These are phyloP conservation scores for Diarsia dahlii DNA, from an alignment of 2,888 invertebrate genomes.

Conservation along the genomic window DNA sequence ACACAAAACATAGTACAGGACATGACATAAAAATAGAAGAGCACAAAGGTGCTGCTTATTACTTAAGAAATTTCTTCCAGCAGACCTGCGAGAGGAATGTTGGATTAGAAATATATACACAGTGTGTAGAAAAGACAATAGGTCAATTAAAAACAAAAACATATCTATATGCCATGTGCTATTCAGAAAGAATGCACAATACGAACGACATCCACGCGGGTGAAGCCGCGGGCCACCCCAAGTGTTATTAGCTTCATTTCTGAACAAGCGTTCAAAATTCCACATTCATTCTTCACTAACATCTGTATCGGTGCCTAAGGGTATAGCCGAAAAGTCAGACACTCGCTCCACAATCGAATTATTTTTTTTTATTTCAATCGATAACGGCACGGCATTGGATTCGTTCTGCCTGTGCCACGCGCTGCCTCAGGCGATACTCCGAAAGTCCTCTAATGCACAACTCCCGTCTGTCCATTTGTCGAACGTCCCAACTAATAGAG, in stretches of 20 bases:
- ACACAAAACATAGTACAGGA: too few relatives aligned
- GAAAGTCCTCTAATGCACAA: slow-evolving; percentile 80
- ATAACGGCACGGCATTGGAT: slow-evolving; percentile 66
- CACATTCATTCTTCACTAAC: slow-evolving; percentile 45
- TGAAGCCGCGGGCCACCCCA: too few relatives aligned
- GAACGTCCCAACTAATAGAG: slow-evolving; percentile 79
- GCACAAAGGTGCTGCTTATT: too few relatives aligned
- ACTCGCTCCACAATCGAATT: slow-evolving; percentile 68
- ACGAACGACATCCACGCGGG: too few relatives aligned
- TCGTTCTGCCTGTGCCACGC: slow-evolving; percentile 72
- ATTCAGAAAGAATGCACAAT: not conserved
- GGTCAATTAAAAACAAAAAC: too few relatives aligned
- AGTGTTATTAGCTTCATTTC: slow-evolving; percentile 36
- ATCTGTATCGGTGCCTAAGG: slow-evolving; percentile 65
- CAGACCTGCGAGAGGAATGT: too few relatives aligned
- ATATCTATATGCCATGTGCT: too few relatives aligned
- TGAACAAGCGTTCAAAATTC: slow-evolving; percentile 42
- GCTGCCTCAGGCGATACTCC: slow-evolving; percentile 76
- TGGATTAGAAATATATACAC: too few relatives aligned
- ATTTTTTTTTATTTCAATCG: slow-evolving; percentile 70
- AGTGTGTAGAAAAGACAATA: too few relatives aligned
- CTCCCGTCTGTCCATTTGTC: slow-evolving; percentile 79
- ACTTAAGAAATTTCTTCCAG: too few relatives aligned
- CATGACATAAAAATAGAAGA: too few relatives aligned
- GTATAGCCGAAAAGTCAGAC: slow-evolving; percentile 66